Evolutionary conservation across 1,140 invertebrate species (phyloP).

Genomic region (Antheraea mylitta): DNA sequence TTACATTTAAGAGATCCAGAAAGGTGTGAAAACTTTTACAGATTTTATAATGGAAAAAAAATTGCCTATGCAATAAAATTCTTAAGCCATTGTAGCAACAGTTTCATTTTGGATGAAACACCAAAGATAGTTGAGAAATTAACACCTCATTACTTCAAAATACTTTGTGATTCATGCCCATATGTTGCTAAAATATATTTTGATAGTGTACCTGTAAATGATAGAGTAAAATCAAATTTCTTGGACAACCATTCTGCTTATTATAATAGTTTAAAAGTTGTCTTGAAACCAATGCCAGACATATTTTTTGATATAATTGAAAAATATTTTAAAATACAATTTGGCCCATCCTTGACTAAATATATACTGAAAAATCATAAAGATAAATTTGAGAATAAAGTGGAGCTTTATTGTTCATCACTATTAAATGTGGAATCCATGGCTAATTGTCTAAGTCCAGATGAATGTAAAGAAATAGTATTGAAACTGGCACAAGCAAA

Average conservation of each 20-base stretch:
- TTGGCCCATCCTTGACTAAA: constrained; percentile 3
- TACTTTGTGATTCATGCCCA: constrained; percentile 14
- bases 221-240: background rate
- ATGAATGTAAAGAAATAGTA: constrained; percentile 9
- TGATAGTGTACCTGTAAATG: background rate
- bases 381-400: constrained; percentile 1
- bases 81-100: constrained; percentile 37
- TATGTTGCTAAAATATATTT: constrained; percentile 8
- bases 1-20: constrained; percentile 36
- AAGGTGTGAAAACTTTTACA: constrained; percentile 50
- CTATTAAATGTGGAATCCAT: background rate
- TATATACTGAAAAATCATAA: constrained; percentile 9
- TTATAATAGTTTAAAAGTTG: constrained; percentile 1
- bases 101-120: constrained; percentile 39
- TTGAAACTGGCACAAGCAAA: constrained; percentile 1
- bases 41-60: constrained; percentile 39
- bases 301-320: constrained; percentile 10
- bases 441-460: constrained; percentile 2
- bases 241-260: background rate
- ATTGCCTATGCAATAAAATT: constrained; percentile 47
- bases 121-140: constrained; percentile 38
- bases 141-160: constrained; percentile 40
- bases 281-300: background rate
- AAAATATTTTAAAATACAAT: constrained; percentile 6
- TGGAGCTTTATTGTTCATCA: background rate